Percentiles rank a stretch among this genome's conserved stretches.
These are phyloP conservation scores for Phrynocephalus guinanensis DNA, from an alignment of 2,797 vertebrate species.

Conservation along the genomic window DNA sequence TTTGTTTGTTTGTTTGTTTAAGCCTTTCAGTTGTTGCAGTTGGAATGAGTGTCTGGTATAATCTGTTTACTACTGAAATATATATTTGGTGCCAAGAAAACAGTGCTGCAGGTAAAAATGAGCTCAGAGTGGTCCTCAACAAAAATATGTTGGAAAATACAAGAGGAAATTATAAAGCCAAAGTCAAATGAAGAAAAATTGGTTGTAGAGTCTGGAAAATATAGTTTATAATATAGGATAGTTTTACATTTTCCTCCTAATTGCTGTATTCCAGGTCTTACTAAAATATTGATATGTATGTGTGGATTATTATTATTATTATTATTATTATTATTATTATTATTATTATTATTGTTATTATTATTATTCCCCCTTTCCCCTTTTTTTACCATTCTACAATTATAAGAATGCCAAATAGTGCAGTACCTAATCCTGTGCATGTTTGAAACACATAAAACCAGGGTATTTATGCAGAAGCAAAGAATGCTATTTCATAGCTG, in stretches of 20 bases:
- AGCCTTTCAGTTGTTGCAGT: conserved; percentile 29
- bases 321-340: conserved; percentile 41
- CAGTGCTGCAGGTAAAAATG: conserved; percentile 26
- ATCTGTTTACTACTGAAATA: conserved; percentile 9
- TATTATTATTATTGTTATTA: conserved; percentile 47
- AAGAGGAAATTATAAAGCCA: conserved; percentile 32
- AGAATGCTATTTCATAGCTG: conserved; percentile 47
- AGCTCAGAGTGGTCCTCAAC: conserved; percentile 32
- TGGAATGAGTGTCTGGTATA: conserved; percentile 41
- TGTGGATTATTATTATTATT: conserved; percentile 44
- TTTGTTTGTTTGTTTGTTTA: too few species aligned
- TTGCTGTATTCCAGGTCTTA: conserved; percentile 47
- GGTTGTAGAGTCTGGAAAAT: conserved; percentile 38
- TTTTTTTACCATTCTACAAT: conserved; percentile 53
- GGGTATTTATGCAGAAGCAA: conserved; percentile 39
- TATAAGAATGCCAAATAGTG: conserved; percentile 42
- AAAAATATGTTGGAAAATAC: conserved; percentile 41
- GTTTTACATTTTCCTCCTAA: conserved; percentile 61
- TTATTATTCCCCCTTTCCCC: background rate
- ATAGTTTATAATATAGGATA: conserved; percentile 60
- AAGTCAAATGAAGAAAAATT: conserved; percentile 51
- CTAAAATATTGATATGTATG: conserved; percentile 55
- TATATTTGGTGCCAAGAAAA: background rate
- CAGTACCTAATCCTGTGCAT: conserved; percentile 66
- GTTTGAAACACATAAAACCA: conserved; percentile 26